Percentiles rank a stretch among this genome's conserved stretches.
phyloP scores from a whole-genome alignment of 2,797 vertebrate genomes.

The Poecilia gillii region DNA sequence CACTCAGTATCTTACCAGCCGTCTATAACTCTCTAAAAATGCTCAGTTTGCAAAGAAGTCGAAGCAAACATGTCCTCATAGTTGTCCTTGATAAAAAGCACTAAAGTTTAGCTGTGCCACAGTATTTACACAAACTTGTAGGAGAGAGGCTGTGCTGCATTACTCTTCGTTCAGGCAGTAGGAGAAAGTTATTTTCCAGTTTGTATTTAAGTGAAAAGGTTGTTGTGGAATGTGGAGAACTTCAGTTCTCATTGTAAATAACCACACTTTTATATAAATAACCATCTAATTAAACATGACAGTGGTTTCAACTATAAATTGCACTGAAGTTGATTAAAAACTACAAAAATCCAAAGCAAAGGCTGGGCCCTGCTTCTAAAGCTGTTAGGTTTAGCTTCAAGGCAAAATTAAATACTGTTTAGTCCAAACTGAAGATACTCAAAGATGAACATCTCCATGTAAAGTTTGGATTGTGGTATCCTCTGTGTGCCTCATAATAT shows the following conservation, averaged over 20 bases:
- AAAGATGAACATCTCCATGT: background rate
- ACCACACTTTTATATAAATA: background rate
- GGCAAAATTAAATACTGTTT: background rate
- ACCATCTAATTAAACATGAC: background rate
- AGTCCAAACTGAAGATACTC: background rate
- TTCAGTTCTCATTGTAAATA: background rate
- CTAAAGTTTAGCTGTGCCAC: no score
- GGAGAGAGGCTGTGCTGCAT: background rate
- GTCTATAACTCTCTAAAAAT: background rate
- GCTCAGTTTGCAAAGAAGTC: background rate
- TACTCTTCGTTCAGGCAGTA: background rate
- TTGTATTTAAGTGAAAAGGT: background rate
- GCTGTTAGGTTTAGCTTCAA: background rate
- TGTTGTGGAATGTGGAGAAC: background rate
- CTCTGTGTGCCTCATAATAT: background rate
- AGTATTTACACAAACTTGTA: background rate
- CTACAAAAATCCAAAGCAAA: background rate
- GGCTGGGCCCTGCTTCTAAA: background rate
- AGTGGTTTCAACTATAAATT: background rate
- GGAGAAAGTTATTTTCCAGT: background rate
- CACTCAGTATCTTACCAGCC: background rate
- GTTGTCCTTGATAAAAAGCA: background rate
- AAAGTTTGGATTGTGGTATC: background rate
- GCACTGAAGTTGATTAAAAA: background rate
- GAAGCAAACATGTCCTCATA: background rate